Percentiles rank a stretch among this genome's conserved stretches.
phyloP scores from a whole-genome alignment of 2,888 invertebrate genomes.

The Epirrhoe alternata region DNA sequence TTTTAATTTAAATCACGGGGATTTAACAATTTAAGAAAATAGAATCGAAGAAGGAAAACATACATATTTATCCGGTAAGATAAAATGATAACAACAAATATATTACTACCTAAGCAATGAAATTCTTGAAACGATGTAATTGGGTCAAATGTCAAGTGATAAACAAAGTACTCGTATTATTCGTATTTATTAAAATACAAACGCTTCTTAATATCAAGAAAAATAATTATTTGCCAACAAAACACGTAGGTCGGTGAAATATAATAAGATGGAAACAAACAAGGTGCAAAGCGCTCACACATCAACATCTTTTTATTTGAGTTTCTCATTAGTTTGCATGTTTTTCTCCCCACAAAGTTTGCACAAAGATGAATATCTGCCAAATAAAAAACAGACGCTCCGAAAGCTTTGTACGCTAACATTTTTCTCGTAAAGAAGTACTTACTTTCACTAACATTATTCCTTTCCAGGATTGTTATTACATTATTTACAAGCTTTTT shows the following conservation, averaged over 20 bases:
- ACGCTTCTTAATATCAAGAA: neutral
- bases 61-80: no score
- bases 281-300: constrained; percentile 6
- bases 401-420: constrained; percentile 4
- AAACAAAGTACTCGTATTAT: neutral
- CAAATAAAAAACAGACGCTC: constrained; percentile 10
- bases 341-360: constrained; percentile 22
- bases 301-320: constrained; percentile 24
- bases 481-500: neutral
- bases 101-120: no score
- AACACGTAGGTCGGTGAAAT: constrained; percentile 11
- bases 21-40: no score
- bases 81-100: no score
- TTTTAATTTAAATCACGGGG: neutral
- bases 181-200: neutral
- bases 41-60: no score
- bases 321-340: constrained; percentile 26
- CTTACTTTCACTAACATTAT: neutral
- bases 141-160: neutral
- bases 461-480: neutral
- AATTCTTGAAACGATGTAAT: neutral
- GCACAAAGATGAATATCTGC: constrained; percentile 12
- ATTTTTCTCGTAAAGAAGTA: neutral
- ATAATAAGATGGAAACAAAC: constrained; percentile 14
- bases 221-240: neutral